These are phyloP conservation scores for Pachypeltis micranthus DNA, from an alignment of 1,140 invertebrate genomes.

Conservation along the genomic window DNA sequence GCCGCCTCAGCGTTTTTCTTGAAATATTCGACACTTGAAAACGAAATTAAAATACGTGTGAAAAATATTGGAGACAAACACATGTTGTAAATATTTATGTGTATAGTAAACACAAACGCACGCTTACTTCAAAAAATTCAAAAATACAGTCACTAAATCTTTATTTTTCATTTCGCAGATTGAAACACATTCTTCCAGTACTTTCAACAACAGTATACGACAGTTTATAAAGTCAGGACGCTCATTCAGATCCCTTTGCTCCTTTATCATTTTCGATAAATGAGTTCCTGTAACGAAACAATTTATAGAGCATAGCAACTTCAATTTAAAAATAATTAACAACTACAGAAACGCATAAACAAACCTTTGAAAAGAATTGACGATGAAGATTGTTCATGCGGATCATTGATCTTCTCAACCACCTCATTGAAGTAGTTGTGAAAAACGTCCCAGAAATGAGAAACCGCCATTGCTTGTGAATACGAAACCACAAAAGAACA, in stretches of 20 bases:
- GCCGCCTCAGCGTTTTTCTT: conserved; percentile 39
- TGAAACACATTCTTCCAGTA: conserved; percentile 56
- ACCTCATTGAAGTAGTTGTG: conserved; percentile 43
- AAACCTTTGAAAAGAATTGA: too few relatives aligned
- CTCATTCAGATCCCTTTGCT: conserved; percentile 35
- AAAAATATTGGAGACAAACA: too few relatives aligned
- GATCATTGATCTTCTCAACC: neutral
- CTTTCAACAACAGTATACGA: conserved; percentile 65
- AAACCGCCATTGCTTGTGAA: conserved; percentile 47
- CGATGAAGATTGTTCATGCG: neutral
- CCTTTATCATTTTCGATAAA: too few relatives aligned
- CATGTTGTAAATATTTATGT: too few relatives aligned
- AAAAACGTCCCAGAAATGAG: conserved; percentile 69
- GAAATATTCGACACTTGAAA: conserved; percentile 37
- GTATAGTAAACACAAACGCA: too few relatives aligned
- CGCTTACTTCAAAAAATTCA: conserved; percentile 64
- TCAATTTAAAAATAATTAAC: conserved; percentile 1
- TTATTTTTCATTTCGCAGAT: conserved; percentile 65
- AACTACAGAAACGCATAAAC: too few relatives aligned
- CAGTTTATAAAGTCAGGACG: conserved; percentile 62
- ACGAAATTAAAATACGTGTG: conserved; percentile 1
- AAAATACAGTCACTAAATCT: conserved; percentile 61
- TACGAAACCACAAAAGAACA: conserved; percentile 58
- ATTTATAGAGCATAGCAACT: too few relatives aligned
- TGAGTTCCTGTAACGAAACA: too few relatives aligned